Conservation (phyloP, 2,888 invertebrate genomes). For the Orgyia antiqua region DNA sequence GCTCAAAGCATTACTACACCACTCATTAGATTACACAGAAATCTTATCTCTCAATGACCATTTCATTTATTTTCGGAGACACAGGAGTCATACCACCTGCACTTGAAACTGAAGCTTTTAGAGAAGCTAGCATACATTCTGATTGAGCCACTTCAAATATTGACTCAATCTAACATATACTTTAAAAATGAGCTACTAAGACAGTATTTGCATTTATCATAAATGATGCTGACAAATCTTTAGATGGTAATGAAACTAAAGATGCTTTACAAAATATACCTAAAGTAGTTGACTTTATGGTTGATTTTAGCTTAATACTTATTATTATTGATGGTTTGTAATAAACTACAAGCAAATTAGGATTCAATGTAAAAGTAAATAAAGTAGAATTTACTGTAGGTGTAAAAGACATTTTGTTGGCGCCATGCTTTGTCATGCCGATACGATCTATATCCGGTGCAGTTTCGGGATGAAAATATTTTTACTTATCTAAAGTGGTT, state of each 20-base stretch:
- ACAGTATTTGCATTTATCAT: constrained; percentile 11
- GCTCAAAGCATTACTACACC: too few relatives aligned
- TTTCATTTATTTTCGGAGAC: constrained; percentile 75
- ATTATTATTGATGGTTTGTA: constrained; percentile 22
- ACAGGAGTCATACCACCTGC: constrained; percentile 72
- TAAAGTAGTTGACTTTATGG: constrained; percentile 23
- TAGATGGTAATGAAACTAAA: constrained; percentile 39
- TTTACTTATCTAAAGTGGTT: constrained; percentile 78
- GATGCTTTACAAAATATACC: constrained; percentile 25
- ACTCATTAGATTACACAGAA: constrained; percentile 38
- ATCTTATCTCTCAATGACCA: constrained; percentile 67
- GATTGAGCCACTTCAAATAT: constrained; percentile 56
- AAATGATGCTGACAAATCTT: constrained; percentile 53
- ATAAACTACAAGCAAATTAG: constrained; percentile 17
- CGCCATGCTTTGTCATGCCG: constrained; percentile 76
- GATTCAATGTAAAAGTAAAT: constrained; percentile 1
- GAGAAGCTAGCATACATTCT: constrained; percentile 57
- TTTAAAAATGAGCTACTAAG: constrained; percentile 12
- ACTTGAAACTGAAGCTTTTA: constrained; percentile 72
- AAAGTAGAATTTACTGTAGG: constrained; percentile 17
- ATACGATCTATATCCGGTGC: constrained; percentile 76
- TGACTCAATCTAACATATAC: constrained; percentile 25
- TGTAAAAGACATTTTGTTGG: constrained; percentile 47
- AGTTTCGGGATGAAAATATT: constrained; percentile 77
- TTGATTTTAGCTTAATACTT: constrained; percentile 22